Evolutionary conservation across 2,113 vertebrate genomes (phyloP), one percentile per base, ranked within the genome.

Genomic region (Ivindomyrus marchei): DNA sequence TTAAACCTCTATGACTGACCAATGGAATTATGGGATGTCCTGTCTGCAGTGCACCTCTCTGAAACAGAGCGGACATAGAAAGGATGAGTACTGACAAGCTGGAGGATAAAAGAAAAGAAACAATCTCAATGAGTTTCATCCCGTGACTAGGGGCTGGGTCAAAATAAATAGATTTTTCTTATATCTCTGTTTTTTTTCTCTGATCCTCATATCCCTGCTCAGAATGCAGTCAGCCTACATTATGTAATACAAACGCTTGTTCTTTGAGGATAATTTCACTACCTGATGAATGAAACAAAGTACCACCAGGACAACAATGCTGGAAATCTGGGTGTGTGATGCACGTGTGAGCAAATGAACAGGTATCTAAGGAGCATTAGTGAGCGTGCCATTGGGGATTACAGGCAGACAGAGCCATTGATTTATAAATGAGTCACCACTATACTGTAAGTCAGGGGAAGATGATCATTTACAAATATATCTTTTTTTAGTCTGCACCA

Each of bases 401-500:
- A 8, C 45, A 89, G 21, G 47, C 87, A 80, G 89, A 90, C 39
- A 45, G 56, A 88, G n/a, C 70, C 83, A 50, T 66, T 77, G 85
- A 89, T 88, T 19, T 87, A 77, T 88, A 88, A 53, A 89, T 88
- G 56, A 89, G 90, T 88, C 86, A 89, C 74, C 56, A 45, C 53
- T 39, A 47, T 56, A 80, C 70, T 89, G 58, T 58, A 84, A 89
- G 8, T 8, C 42, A 47, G 88, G 39, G 27, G 49, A 89, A 83
- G 27, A 83, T 27, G 46, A 52, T 53, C 89, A 90, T 50, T 58
- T 84, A 70, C 88, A 90, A 88, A 91, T 91, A 80, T 90, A 88
- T 91, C 90, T 84, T 91, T 89, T 46, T 85, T 77, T 39, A 31
- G 53, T 49, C 84, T 11, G 52, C 77, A n/a, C 17, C 46, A 46